Evolutionary conservation across 2,113 vertebrate species (phyloP).

Genomic region (Psittacus erithacus): DNA sequence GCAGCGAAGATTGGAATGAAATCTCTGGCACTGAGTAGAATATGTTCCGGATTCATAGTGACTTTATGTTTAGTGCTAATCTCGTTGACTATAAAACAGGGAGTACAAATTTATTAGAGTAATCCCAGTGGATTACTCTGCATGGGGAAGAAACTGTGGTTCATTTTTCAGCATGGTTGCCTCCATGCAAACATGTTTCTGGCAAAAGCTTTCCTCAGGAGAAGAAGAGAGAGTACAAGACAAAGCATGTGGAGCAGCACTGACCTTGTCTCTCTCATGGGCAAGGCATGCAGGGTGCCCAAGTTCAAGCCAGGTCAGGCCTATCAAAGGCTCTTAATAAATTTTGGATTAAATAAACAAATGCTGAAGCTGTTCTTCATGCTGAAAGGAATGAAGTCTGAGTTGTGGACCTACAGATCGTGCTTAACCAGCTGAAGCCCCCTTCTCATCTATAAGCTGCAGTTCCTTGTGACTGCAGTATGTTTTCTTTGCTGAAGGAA

Average conservation of each 20-base stretch:
- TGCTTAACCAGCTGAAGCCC: background rate
- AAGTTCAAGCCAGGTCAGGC: background rate
- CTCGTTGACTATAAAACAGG: background rate
- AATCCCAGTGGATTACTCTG: background rate
- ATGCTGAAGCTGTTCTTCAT: background rate
- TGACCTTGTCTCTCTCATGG: background rate
- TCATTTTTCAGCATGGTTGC: background rate
- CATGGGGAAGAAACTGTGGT: background rate
- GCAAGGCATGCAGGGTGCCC: background rate
- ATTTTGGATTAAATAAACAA: background rate
- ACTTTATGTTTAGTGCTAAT: background rate
- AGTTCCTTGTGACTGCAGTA: background rate
- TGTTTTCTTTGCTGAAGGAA: background rate
- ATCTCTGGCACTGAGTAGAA: background rate
- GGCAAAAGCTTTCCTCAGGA: background rate
- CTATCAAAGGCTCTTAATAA: background rate
- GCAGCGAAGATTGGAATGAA: background rate
- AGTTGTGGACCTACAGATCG: rapidly evolving
- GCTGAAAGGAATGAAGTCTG: background rate
- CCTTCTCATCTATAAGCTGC: background rate
- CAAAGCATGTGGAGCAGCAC: background rate
- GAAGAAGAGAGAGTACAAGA: background rate
- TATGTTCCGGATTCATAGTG: background rate
- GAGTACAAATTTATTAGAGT: background rate
- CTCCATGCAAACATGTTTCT: background rate